Evolutionary conservation across 2,113 vertebrate genomes (phyloP), one percentile per base, ranked within the genome.

Genomic region (Acinonyx jubatus): DNA sequence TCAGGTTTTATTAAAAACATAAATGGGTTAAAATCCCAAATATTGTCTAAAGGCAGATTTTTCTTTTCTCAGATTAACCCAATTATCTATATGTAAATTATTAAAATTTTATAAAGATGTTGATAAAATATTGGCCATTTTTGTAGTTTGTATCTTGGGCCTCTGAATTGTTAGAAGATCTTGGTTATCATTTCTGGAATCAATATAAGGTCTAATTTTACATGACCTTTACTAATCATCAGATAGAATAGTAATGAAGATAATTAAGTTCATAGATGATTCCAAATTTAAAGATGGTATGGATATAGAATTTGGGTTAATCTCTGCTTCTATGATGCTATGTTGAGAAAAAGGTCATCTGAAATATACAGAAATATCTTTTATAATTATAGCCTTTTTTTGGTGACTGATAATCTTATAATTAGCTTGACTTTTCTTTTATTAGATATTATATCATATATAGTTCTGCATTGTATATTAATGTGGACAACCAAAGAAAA

Each of bases 211-310:
- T 85, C 38, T 80, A 81, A 71, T 94, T 94, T 79, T 95, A 65
- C 69, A 36, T 90, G 83, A 81, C 15, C 65, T 91, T 38, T 83
- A 71, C 45, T 95, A 87, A 94, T 89, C 31, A 80, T 69, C 61
- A 90, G 33, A 57, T 65, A 83, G 82, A 93, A 55, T 73, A 89
- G 79, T 63, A 80, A 81, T 52, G 36, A 83, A 52, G 52, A 78
- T 89, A 87, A 95, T 91, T 91, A 92, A 91, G 73, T 96, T 96
- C 45, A 61, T 9, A 91, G 78, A 65, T 66, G 33, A 89, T 91
- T 96, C 66, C 48, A 82, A 78, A 89, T 92, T 89, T 91, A 95
- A 94, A 96, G 86, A 79, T 68, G 29, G 21, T 50, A 13, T 92
- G 81, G 73, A n/a, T 63, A 41, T 38, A 73, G 27, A 88, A 71